phyloP scores from a whole-genome alignment of 2,888 invertebrate species.

The Drosophila monieri region DNA sequence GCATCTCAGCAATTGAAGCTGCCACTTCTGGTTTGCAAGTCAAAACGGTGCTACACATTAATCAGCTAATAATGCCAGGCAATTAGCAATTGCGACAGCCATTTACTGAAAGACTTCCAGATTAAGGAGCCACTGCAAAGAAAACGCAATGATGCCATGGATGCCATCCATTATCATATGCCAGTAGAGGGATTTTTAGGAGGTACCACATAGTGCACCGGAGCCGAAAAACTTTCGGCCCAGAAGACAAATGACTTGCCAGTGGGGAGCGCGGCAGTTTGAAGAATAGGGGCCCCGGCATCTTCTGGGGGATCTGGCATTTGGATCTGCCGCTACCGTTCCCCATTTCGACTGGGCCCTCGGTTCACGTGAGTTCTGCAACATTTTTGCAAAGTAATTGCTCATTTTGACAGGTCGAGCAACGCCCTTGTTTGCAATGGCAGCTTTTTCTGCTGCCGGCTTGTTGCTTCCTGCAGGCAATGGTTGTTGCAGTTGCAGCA shows the following conservation, averaged over 20 bases:
- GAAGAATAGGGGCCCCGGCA: conserved; percentile 31
- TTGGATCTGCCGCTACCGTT: not conserved
- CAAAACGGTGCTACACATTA: conserved; percentile 23
- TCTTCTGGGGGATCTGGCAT: conserved; percentile 31
- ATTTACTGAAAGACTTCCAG: conserved; percentile 29
- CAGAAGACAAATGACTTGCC: conserved; percentile 70
- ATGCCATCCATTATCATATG: conserved; percentile 65
- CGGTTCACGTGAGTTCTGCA: conserved; percentile 70
- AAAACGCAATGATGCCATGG: conserved; percentile 52
- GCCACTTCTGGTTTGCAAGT: conserved; percentile 2
- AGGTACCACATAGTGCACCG: conserved; percentile 8
- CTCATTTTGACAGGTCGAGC: conserved; percentile 79
- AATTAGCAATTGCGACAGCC: conserved; percentile 43
- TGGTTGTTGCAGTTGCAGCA: conserved; percentile 35
- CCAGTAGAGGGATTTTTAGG: conserved; percentile 37
- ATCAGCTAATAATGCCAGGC: conserved; percentile 43
- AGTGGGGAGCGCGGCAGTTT: conserved; percentile 10
- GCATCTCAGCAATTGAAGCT: not conserved
- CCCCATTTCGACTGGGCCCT: conserved; percentile 13
- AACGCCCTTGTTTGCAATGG: conserved; percentile 75
- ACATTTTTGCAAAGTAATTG: conserved; percentile 79
- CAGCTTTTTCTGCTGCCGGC: conserved; percentile 52
- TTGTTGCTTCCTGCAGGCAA: conserved; percentile 71
- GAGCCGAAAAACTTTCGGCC: conserved; percentile 26
- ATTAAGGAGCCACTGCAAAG: conserved; percentile 7